Conservation (phyloP, 2,888 invertebrate species). For the Tipula vernalis region DNA sequence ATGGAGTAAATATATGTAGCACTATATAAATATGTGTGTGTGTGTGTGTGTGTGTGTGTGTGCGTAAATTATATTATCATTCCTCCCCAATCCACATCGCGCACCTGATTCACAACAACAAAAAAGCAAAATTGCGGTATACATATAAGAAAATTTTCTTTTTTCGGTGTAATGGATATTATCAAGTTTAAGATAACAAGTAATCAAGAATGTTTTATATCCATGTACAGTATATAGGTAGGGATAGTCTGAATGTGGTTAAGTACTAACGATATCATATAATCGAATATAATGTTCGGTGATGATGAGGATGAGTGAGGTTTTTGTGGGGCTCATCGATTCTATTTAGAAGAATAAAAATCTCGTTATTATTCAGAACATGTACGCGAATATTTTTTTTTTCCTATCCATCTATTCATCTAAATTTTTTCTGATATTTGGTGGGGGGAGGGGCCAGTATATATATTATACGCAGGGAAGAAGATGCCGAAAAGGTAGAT, state of each 20-base stretch:
- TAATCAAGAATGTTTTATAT: not conserved
- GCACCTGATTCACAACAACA: not conserved
- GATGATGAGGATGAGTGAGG: not conserved
- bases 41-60: not conserved
- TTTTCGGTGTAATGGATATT: not conserved
- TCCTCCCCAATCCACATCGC: not conserved
- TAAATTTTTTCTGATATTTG: not conserved
- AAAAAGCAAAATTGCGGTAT: not conserved
- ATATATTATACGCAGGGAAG: not conserved
- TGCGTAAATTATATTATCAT: not conserved
- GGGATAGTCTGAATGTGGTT: not conserved
- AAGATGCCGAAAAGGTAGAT: not conserved
- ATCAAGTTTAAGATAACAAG: not conserved
- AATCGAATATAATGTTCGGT: not conserved
- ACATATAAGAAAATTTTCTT: not conserved
- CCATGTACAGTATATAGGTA: not conserved
- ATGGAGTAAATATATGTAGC: not conserved
- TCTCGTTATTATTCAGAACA: not conserved
- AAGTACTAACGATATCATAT: constrained; percentile 4
- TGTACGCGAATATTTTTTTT: not conserved
- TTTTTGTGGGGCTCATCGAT: not conserved
- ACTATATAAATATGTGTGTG: not conserved
- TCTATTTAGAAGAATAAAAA: not conserved
- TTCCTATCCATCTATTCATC: not conserved
- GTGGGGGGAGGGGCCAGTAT: not conserved